Evolutionary conservation across 2,797 vertebrate genomes (phyloP).

Genomic region (Staurois parvus): DNA sequence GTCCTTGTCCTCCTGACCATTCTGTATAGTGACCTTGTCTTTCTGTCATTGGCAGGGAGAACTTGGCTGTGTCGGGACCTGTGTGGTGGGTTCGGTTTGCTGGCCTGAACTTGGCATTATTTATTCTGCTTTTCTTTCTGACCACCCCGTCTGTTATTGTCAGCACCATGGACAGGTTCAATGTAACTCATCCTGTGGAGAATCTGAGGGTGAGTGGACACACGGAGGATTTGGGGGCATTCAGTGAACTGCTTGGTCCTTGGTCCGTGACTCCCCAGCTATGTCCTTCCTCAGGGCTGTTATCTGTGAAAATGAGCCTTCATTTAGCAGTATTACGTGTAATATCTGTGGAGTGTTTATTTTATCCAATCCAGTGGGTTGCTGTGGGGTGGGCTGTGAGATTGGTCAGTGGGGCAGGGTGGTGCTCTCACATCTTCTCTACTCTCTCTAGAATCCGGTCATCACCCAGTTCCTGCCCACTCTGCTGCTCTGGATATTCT

Average conservation of each 20-base stretch:
- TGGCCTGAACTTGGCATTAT: slow-evolving; percentile 92
- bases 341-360: too few species aligned
- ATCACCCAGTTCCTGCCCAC: slow-evolving; percentile 97
- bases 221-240: too few species aligned
- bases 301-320: too few species aligned
- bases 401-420: too few species aligned
- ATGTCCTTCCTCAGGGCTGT: too few species aligned
- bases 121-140: slow-evolving; percentile 96
- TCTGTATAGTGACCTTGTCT: neutral
- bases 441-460: slow-evolving; percentile 84
- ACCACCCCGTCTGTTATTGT: slow-evolving; percentile 97
- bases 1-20: neutral
- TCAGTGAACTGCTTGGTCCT: too few species aligned
- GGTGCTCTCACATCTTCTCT: neutral
- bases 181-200: slow-evolving; percentile 92
- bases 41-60: slow-evolving; percentile 81
- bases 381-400: too few species aligned
- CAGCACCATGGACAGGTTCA: slow-evolving; percentile 98
- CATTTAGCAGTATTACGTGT: too few species aligned
- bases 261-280: too few species aligned
- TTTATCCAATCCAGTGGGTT: too few species aligned
- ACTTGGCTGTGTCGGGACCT: slow-evolving; percentile 89
- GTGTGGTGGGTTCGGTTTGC: slow-evolving; percentile 92
- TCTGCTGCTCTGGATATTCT: slow-evolving; percentile 93
- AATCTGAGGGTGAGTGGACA: slow-evolving; percentile 83